Conservation (phyloP, 2,113 vertebrate genomes). For the Rana temporaria region DNA sequence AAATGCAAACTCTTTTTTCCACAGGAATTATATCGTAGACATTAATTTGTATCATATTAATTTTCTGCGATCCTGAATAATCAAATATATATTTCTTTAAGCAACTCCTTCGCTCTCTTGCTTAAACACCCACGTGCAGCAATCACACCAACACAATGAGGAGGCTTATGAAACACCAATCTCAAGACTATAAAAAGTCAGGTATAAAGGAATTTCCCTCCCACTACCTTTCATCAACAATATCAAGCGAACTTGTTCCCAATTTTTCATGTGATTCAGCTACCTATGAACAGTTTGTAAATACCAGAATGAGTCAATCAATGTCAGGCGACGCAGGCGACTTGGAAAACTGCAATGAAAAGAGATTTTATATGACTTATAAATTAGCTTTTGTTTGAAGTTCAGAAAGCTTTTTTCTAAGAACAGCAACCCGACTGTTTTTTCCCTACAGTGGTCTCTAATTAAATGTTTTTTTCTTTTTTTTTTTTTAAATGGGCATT, state of each 20-base stretch:
- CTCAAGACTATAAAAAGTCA: constrained; percentile 46
- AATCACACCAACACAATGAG: constrained; percentile 53
- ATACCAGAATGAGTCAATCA: constrained; percentile 55
- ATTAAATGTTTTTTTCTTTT: constrained; percentile 37
- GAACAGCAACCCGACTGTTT: constrained; percentile 52
- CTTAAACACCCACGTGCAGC: constrained; percentile 51
- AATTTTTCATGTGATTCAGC: constrained; percentile 49
- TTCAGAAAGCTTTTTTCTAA: constrained; percentile 49
- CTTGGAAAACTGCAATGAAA: constrained; percentile 46
- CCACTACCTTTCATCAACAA: constrained; percentile 52
- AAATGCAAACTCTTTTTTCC: no score
- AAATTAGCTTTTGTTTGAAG: constrained; percentile 58
- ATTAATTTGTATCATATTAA: not conserved
- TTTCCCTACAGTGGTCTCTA: constrained; percentile 49
- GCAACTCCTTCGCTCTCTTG: constrained; percentile 3
- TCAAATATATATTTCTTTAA: constrained; percentile 11
- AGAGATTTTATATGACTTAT: constrained; percentile 51
- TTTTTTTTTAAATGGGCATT: constrained; percentile 51
- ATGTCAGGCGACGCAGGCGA: constrained; percentile 41
- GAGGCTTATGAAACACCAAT: constrained; percentile 51
- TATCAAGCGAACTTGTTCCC: constrained; percentile 46
- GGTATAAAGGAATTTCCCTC: constrained; percentile 53
- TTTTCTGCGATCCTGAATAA: constrained; percentile 6
- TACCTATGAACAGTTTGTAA: constrained; percentile 55
- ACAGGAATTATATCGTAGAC: not conserved